Evolutionary conservation across 1,140 invertebrate species (phyloP).

Genomic region (Idris sp.): DNA sequence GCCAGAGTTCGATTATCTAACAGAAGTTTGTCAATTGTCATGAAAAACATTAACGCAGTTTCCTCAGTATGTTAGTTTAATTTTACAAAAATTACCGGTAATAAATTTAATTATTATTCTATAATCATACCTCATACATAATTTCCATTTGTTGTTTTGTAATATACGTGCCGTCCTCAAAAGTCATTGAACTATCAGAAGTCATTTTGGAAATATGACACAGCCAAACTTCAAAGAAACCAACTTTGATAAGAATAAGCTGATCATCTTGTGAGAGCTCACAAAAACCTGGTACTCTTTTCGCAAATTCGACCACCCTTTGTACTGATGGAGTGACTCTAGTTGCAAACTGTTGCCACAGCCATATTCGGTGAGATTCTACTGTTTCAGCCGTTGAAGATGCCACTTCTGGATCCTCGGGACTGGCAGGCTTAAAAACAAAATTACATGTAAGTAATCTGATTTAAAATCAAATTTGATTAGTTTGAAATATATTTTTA

Average conservation of each 20-base stretch:
- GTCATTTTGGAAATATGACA: constrained; percentile 90
- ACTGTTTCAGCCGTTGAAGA: constrained; percentile 80
- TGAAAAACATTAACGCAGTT: too few relatives aligned
- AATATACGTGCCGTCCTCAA: constrained; percentile 94
- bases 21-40: too few relatives aligned
- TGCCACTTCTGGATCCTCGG: constrained; percentile 80
- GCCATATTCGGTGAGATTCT: constrained; percentile 84
- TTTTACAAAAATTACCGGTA: too few relatives aligned
- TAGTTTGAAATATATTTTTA: too few relatives aligned
- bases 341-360: constrained; percentile 88
- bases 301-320: constrained; percentile 95
- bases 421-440: constrained; percentile 74
- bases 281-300: constrained; percentile 92
- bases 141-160: constrained; percentile 91
- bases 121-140: constrained; percentile 92
- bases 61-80: too few relatives aligned
- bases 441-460: constrained; percentile 3
- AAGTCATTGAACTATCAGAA: constrained; percentile 89
- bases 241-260: constrained; percentile 95
- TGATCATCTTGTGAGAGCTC: constrained; percentile 94
- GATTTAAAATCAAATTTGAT: too few relatives aligned
- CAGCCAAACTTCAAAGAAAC: constrained; percentile 98
- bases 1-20: too few relatives aligned
- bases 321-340: constrained; percentile 92
- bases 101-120: too few relatives aligned